Evolutionary conservation across 2,113 vertebrate genomes (phyloP).

Genomic region (Eurystomus gularis): DNA sequence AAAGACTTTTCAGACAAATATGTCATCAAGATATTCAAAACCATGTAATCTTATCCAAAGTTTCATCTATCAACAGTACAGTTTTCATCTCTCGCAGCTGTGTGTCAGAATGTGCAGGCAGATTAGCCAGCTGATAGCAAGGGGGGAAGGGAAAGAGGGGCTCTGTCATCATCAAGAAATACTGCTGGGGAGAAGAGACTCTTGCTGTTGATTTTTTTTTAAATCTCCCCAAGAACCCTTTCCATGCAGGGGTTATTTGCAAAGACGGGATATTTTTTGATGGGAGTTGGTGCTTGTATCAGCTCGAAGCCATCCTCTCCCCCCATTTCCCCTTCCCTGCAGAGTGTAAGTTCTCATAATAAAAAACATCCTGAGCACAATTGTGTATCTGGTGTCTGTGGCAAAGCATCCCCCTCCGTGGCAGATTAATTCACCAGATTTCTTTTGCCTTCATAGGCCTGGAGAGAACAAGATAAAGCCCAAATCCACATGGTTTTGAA

Average conservation of each 20-base stretch:
- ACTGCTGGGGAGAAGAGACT: conserved; percentile 23
- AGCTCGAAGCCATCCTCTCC: background rate
- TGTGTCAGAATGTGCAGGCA: conserved; percentile 81
- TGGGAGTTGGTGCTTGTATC: accelerated
- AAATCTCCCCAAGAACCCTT: conserved; percentile 1
- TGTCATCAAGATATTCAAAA: conserved; percentile 90
- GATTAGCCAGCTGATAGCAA: conserved; percentile 84
- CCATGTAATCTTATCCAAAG: conserved; percentile 88
- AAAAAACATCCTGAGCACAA: conserved; percentile 44
- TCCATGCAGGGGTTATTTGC: background rate
- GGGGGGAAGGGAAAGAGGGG: conserved; percentile 67
- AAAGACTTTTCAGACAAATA: conserved; percentile 89
- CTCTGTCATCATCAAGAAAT: conserved; percentile 59
- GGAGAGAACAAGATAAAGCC: background rate
- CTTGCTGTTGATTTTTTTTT: background rate
- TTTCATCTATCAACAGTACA: conserved; percentile 85
- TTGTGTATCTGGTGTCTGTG: background rate
- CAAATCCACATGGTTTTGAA: background rate
- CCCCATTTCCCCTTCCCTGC: background rate
- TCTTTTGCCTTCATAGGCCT: background rate
- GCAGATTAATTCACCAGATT: background rate
- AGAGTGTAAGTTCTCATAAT: background rate
- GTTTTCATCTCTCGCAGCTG: conserved; percentile 84
- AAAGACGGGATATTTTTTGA: background rate
- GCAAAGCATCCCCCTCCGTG: background rate